Base-by-base conservation (phyloP, 1,140 invertebrate genomes). In the Periplaneta americana region DNA sequence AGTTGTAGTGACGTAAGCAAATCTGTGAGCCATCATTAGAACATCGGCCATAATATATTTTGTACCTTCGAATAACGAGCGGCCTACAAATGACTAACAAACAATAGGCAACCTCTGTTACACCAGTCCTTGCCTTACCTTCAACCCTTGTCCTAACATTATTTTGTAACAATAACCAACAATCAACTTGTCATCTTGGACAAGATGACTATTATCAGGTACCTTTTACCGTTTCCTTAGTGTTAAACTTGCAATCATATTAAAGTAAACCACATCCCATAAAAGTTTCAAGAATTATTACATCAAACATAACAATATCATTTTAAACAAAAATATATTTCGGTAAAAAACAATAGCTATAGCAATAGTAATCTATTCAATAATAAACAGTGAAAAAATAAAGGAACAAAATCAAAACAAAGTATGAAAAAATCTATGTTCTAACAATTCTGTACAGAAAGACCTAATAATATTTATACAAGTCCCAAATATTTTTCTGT, bases 351-450 rank as follows among this genome's bases (percentile, higher is more conserved):
- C 37, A 77, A 81, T 79, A 79, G 11, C 37, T 79, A 36, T 57
- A 48, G 35, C 32, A 80, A 31, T 80, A 32, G 18, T 79, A 48
- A 79, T 32, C 22, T 80, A 66, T 66, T 66, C n/a, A 66, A 28
- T 66, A 66, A 66, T 34, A 48, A 80, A 57, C 79, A 57, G 75
- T 77, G 75, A 77, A 77, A 77, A 77, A 77, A 77, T 77, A 77
- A 77, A 77, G 33, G 22, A 34, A 77, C 48, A 77, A 77, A 77
- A 77, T 77, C 18, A 77, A 77, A 77, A 77, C 75, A 77, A n/a
- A 28, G 48, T 66, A 66, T 66, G 48, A 66, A 66, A 66, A 66
- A 66, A n/a, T n/a, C 48, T 66, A n/a, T 66, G 48, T 22, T n/a
- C 48, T 66, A 66, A 28, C 22, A 66, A 28, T 8, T 66, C 48